Conservation (phyloP, 2,113 vertebrate genomes). For the Pseudopodoces humilis region DNA sequence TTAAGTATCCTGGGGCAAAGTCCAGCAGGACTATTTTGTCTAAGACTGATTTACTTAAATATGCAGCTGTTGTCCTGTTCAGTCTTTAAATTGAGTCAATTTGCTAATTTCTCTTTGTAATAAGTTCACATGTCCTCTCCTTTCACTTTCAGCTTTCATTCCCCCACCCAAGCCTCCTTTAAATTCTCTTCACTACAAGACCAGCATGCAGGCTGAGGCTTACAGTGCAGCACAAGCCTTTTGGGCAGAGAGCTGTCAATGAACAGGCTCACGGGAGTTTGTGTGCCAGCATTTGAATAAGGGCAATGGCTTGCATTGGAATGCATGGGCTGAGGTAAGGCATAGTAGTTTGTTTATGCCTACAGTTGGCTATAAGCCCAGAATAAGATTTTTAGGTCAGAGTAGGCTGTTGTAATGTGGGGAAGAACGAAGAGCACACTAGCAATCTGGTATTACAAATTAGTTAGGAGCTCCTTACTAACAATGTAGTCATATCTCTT, state of each 20-base stretch:
- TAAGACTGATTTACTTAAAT: neutral
- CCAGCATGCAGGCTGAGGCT: neutral
- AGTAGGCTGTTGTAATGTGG: neutral
- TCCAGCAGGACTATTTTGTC: neutral
- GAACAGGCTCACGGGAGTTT: neutral
- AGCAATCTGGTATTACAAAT: neutral
- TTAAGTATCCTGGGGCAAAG: neutral
- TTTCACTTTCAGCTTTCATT: neutral
- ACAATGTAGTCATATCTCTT: neutral
- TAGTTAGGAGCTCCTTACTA: neutral
- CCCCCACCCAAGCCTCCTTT: neutral
- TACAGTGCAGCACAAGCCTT: neutral
- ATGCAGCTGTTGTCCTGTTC: neutral
- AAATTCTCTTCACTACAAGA: neutral
- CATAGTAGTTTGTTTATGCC: constrained; percentile 21
- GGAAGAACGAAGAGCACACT: neutral
- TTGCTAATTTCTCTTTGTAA: neutral
- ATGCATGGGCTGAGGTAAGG: constrained; percentile 5
- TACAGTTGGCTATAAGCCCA: constrained; percentile 22
- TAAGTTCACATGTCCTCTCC: neutral
- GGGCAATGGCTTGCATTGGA: constrained; percentile 9
- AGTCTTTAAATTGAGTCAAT: neutral
- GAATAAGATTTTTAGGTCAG: constrained; percentile 12
- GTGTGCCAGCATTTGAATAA: constrained; percentile 19
- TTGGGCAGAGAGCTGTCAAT: neutral